These are phyloP conservation scores for Caenorhabditis briggsae DNA, from an alignment of 1,140 invertebrate genomes.

Conservation along the genomic window DNA sequence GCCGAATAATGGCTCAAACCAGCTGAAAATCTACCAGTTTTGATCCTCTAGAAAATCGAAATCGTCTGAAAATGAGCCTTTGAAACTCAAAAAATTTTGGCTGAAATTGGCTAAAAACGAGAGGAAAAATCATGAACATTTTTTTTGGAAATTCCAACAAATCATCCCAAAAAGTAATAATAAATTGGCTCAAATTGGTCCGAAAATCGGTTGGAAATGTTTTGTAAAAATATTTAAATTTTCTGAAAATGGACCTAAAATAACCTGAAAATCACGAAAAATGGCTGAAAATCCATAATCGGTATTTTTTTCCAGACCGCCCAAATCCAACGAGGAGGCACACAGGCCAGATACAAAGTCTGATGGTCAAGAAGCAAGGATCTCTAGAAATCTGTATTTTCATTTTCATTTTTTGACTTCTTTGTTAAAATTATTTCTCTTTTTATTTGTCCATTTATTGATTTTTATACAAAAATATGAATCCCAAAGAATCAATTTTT, in stretches of 20 bases:
- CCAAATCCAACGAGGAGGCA: conserved; percentile 45
- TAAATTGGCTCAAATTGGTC: not conserved
- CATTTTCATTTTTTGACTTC: too few species aligned
- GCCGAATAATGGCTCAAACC: too few species aligned
- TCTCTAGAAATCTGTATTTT: too few species aligned
- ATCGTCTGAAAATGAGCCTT: not conserved
- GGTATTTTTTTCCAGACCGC: conserved; percentile 14
- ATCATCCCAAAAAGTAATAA: not conserved
- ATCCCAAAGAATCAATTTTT: not conserved
- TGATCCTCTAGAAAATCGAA: too few species aligned
- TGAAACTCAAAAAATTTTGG: not conserved
- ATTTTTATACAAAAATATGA: too few species aligned
- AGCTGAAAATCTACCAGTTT: too few species aligned
- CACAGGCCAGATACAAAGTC: conserved; percentile 46
- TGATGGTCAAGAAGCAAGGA: not conserved
- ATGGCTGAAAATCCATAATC: not conserved
- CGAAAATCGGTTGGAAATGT: not conserved
- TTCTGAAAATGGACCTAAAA: not conserved
- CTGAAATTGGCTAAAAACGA: not conserved
- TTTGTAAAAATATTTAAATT: too few species aligned
- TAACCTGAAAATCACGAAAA: not conserved
- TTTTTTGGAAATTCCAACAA: too few species aligned
- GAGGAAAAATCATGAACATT: too few species aligned
- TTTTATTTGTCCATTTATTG: too few species aligned
- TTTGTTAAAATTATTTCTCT: too few species aligned